A percentile compares a stretch with the other conserved stretches of the same genome.
phyloP scores from a whole-genome alignment of 2,888 invertebrate species.

The Elaeidobius kamerunicus region DNA sequence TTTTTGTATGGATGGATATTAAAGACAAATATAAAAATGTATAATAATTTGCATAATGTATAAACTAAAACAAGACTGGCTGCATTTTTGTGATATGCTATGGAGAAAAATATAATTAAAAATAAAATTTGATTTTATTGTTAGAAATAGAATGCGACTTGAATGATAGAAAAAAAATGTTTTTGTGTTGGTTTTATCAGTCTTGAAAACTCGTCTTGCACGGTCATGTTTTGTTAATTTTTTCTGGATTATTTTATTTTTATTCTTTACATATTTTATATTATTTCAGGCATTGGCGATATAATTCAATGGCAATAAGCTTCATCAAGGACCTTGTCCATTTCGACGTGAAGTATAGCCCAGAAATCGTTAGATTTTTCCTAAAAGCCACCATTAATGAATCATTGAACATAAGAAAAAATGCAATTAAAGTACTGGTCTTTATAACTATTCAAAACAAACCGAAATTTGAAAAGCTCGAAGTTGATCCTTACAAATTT shows the following conservation, averaged over 20 bases:
- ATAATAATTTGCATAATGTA: too few species aligned
- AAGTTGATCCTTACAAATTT: slow-evolving; percentile 54
- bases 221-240: background rate
- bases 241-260: background rate
- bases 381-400: slow-evolving; percentile 69
- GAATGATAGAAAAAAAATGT: background rate
- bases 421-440: slow-evolving; percentile 60
- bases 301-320: slow-evolving; percentile 69
- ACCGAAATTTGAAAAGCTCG: slow-evolving; percentile 58
- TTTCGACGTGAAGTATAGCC: slow-evolving; percentile 63
- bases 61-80: too few species aligned
- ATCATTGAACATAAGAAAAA: slow-evolving; percentile 73
- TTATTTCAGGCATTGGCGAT: slow-evolving; percentile 73
- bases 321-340: slow-evolving; percentile 72
- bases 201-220: background rate
- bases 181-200: too few species aligned
- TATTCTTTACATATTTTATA: background rate
- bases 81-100: too few species aligned
- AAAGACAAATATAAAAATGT: too few species aligned
- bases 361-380: slow-evolving; percentile 62
- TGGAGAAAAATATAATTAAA: background rate
- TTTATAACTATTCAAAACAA: slow-evolving; percentile 72
- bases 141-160: too few species aligned
- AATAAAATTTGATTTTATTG: background rate
- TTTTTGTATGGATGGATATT: too few species aligned